phyloP scores from a whole-genome alignment of 2,797 vertebrate genomes.

The Taeniopygia guttata region DNA sequence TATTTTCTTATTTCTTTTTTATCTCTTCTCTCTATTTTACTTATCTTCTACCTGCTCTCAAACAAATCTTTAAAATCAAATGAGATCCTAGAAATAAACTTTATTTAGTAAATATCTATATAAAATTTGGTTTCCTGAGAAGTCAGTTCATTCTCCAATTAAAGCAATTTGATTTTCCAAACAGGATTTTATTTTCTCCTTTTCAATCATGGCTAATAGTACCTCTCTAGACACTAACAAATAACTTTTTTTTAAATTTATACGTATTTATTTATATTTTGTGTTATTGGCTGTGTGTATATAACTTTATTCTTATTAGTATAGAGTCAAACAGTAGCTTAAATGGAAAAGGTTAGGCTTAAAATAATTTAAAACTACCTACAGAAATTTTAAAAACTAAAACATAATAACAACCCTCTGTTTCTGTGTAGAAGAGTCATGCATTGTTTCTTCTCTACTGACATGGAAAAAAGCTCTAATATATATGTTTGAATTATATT shows the following conservation, averaged over 20 bases:
- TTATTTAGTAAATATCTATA: background rate
- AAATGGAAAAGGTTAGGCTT: background rate
- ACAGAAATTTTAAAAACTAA: background rate
- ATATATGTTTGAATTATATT: background rate
- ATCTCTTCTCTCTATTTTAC: background rate
- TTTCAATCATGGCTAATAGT: background rate
- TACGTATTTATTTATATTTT: background rate
- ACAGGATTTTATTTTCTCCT: background rate
- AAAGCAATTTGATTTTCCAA: background rate
- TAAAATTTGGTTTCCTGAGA: background rate
- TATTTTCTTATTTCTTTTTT: background rate
- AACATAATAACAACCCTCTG: background rate
- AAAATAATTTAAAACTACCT: background rate
- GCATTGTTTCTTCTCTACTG: background rate
- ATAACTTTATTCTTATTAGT: background rate
- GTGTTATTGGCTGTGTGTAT: background rate
- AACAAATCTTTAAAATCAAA: background rate
- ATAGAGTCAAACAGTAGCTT: background rate
- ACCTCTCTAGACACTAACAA: background rate
- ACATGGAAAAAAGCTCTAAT: background rate
- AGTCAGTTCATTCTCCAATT: background rate
- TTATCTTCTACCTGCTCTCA: background rate
- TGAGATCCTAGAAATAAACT: background rate
- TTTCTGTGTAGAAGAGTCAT: background rate
- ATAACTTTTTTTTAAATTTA: background rate